Base-by-base conservation (phyloP, 2,888 invertebrate genomes). In the Siphlonurus alternatus region DNA sequence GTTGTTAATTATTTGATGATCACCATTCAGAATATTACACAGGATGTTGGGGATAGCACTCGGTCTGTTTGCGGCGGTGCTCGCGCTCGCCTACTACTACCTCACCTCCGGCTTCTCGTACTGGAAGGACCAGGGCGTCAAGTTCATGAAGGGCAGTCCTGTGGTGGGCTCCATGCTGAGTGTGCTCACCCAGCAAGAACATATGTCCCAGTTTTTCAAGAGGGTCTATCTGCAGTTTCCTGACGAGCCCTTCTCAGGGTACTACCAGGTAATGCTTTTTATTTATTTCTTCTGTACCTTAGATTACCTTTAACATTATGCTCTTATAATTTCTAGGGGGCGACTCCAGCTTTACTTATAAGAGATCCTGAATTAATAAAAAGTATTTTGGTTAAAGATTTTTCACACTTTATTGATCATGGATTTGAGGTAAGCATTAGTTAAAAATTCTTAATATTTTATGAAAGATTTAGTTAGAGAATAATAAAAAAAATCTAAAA, bases 391-490 rank as follows among this genome's bases (percentile, higher is more conserved):
- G 51, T 65, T 1, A 65, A 65, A 54, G 65, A 65, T 25, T 65
- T 67, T 23, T 62, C 23, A 18, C 20, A 62, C 63, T 67, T 67
- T 53, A 61, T 64, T 20, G 66, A 67, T 25, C 61, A 63, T 1
- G 66, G 65, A 15, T 51, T 51, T 51, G 53, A 51, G 53, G 53
- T 51, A 51, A n/a, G n/a, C n/a, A n/a, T n/a, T n/a, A n/a, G n/a
- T n/a, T n/a, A n/a, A n/a, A n/a, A n/a, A n/a, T n/a, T n/a, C n/a
- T n/a, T n/a, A n/a, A n/a, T n/a, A n/a, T n/a, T 51, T n/a, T n/a
- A n/a, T n/a, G n/a, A n/a, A n/a, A n/a, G n/a, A n/a, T n/a, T n/a
- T n/a, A n/a, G n/a, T n/a, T n/a, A n/a, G n/a, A n/a, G n/a, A n/a
- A n/a, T n/a, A n/a, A n/a, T n/a, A n/a, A n/a, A n/a, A n/a, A n/a